These are phyloP conservation scores for Tromatobia lineatoria DNA, from an alignment of 2,888 invertebrate genomes.

Conservation along the genomic window DNA sequence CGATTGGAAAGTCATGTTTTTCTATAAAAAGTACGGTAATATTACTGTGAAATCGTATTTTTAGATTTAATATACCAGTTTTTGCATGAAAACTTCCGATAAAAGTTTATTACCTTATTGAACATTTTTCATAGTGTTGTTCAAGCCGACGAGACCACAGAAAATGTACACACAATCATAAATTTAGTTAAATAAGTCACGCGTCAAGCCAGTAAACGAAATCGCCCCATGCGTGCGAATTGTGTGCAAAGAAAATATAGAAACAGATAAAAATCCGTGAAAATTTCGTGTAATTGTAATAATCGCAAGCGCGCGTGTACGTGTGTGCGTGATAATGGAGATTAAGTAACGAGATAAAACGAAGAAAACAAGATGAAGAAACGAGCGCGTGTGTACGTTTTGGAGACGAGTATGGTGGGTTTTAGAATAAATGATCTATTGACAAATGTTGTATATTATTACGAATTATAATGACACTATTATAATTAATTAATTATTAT, in stretches of 20 bases:
- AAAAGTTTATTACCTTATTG: no score
- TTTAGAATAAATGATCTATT: slow-evolving; percentile 85
- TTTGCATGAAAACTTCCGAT: no score
- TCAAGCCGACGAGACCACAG: slow-evolving; percentile 13
- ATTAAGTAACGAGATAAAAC: slow-evolving; percentile 46
- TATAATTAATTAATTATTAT: slow-evolving; percentile 85
- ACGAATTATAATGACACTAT: slow-evolving; percentile 85
- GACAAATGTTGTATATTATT: slow-evolving; percentile 86
- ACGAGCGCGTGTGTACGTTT: slow-evolving; percentile 52
- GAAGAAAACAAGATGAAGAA: slow-evolving; percentile 39
- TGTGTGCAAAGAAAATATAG: slow-evolving; percentile 40
- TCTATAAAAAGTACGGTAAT: no score
- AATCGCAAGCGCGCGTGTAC: slow-evolving; percentile 51
- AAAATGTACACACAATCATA: slow-evolving; percentile 72
- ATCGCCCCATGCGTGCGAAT: slow-evolving; percentile 73
- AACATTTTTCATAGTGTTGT: background rate
- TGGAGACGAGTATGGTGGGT: slow-evolving; percentile 78
- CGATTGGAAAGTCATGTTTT: no score
- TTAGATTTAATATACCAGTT: no score
- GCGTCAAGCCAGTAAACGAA: slow-evolving; percentile 81
- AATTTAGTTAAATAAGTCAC: slow-evolving; percentile 80
- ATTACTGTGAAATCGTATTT: no score
- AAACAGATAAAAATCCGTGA: slow-evolving; percentile 35
- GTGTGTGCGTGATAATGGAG: slow-evolving; percentile 53
- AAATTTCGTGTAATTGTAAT: slow-evolving; percentile 49